phyloP scores from a whole-genome alignment of 2,797 vertebrate species.

The Typhlichthys subterraneus region DNA sequence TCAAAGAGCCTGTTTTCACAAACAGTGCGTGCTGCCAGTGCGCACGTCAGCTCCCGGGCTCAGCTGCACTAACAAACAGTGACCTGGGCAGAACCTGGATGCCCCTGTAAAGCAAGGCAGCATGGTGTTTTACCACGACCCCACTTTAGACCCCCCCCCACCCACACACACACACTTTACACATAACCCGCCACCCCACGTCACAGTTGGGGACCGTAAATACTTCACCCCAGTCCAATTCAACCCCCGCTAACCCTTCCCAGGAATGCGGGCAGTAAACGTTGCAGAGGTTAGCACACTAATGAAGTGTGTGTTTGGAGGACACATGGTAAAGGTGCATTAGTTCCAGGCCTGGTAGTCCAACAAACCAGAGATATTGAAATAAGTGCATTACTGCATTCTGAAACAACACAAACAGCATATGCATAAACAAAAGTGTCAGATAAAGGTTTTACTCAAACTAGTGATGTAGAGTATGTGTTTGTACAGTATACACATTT shows the following conservation, averaged over 20 bases:
- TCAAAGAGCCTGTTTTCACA: slow-evolving; percentile 67
- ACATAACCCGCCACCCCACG: background rate
- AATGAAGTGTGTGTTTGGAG: slow-evolving; percentile 39
- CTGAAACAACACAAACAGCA: too few relatives aligned
- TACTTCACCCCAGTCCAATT: slow-evolving; percentile 36
- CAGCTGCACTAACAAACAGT: slow-evolving; percentile 70
- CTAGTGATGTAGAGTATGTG: too few relatives aligned
- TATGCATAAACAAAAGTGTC: too few relatives aligned
- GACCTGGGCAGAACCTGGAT: slow-evolving; percentile 52
- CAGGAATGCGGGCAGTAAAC: slow-evolving; percentile 45
- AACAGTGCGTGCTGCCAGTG: slow-evolving; percentile 42
- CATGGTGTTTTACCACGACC: slow-evolving; percentile 55
- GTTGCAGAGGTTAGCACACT: slow-evolving; percentile 39
- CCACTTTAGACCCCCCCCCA: background rate
- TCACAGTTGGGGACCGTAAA: slow-evolving; percentile 62
- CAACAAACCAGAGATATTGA: too few relatives aligned
- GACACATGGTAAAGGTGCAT: background rate
- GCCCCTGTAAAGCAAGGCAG: slow-evolving; percentile 60
- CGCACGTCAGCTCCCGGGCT: slow-evolving; percentile 50
- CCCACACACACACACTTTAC: slow-evolving; percentile 24
- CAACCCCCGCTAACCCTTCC: slow-evolving; percentile 13
- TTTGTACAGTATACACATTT: too few relatives aligned
- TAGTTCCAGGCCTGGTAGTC: too few relatives aligned
- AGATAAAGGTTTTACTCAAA: too few relatives aligned
- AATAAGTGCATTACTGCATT: too few relatives aligned